phyloP scores from a whole-genome alignment of 1,140 invertebrate species.

The Littorina saxatilis region DNA sequence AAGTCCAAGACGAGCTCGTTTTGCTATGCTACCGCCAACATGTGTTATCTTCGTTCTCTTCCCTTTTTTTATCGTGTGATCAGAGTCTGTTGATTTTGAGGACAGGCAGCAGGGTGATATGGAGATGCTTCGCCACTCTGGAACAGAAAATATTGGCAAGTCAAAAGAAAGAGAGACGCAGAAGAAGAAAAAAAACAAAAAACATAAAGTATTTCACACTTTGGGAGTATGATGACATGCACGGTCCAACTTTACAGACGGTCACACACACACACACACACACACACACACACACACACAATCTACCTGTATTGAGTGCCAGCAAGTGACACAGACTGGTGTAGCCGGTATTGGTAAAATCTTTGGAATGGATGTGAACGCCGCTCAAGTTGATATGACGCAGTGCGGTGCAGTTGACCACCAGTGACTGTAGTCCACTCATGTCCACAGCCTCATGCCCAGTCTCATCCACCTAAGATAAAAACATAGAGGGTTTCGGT shows the following conservation, averaged over 20 bases:
- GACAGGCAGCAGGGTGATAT: slow-evolving; percentile 56
- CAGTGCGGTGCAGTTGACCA: slow-evolving; percentile 43
- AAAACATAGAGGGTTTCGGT: not conserved
- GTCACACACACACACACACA: too few relatives aligned
- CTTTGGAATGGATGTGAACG: slow-evolving; percentile 51
- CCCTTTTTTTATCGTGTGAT: not conserved
- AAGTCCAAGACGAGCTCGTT: not conserved
- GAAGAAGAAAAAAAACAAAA: not conserved
- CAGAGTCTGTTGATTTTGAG: not conserved
- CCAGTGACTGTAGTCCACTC: slow-evolving; percentile 50
- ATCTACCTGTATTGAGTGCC: slow-evolving; percentile 46
- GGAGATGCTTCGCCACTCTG: slow-evolving; percentile 50
- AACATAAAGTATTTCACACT: not conserved
- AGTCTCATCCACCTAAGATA: not conserved
- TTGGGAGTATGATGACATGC: not conserved
- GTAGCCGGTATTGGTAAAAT: slow-evolving; percentile 39
- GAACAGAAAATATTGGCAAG: too few relatives aligned
- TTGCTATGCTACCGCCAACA: not conserved
- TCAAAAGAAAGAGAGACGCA: not conserved
- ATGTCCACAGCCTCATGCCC: slow-evolving; percentile 18
- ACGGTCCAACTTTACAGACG: too few relatives aligned
- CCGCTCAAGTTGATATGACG: slow-evolving; percentile 54
- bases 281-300: too few relatives aligned
- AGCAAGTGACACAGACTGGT: slow-evolving; percentile 46
- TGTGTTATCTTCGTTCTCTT: not conserved